These are phyloP conservation scores for Drosophila emarginata DNA, from an alignment of 2,888 invertebrate species.

Conservation along the genomic window DNA sequence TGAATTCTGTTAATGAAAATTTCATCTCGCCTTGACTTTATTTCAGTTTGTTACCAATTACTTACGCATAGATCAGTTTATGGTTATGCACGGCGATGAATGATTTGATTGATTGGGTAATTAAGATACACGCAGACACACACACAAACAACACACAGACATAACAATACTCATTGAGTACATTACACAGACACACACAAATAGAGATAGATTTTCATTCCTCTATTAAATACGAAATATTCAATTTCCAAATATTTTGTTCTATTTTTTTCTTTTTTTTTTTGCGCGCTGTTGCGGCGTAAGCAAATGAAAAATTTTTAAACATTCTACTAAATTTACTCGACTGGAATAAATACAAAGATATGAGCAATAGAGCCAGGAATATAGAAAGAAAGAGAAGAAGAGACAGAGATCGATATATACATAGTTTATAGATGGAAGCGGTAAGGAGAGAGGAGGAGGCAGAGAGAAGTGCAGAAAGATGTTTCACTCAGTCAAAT, in stretches of 20 bases:
- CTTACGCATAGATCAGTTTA: slow-evolving; percentile 34
- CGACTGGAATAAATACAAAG: background rate
- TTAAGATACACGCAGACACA: slow-evolving; percentile 35
- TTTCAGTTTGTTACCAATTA: slow-evolving; percentile 3
- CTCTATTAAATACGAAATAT: slow-evolving; percentile 57
- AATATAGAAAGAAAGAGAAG: background rate
- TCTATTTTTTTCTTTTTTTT: slow-evolving; percentile 47
- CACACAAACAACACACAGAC: background rate
- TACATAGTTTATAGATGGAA: background rate
- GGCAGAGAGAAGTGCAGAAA: background rate
- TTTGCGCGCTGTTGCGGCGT: slow-evolving; percentile 34
- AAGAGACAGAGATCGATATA: background rate
- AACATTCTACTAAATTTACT: slow-evolving; percentile 39
- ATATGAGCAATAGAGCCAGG: background rate
- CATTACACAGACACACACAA: background rate
- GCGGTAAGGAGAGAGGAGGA: background rate
- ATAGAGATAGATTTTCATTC: slow-evolving; percentile 23
- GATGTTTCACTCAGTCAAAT: background rate
- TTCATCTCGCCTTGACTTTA: slow-evolving; percentile 14
- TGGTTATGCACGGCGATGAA: slow-evolving; percentile 44
- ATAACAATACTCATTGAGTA: slow-evolving; percentile 24
- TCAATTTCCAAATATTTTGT: slow-evolving; percentile 73
- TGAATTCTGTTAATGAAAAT: slow-evolving; percentile 1
- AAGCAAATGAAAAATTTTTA: slow-evolving; percentile 66
- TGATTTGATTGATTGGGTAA: slow-evolving; percentile 65